phyloP scores from a whole-genome alignment of 2,113 vertebrate species.

The Sinocyclocheilus rhinocerous region DNA sequence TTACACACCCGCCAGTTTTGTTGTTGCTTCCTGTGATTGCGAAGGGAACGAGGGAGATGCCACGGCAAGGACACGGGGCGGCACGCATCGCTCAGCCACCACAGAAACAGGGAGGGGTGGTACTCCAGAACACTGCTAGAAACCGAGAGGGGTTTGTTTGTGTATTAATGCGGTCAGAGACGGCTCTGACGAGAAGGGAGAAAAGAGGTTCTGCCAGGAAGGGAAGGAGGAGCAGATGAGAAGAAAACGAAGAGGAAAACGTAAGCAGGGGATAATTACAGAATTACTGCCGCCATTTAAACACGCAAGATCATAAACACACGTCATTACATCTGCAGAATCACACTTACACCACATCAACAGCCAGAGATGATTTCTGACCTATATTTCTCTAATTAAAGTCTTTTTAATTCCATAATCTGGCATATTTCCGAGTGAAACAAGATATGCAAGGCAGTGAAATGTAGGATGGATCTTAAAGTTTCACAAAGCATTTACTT shows the following conservation, averaged over 20 bases:
- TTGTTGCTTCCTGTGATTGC: background rate
- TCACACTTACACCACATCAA: background rate
- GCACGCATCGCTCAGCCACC: background rate
- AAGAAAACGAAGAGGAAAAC: background rate
- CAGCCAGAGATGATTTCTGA: background rate
- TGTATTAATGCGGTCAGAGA: constrained; percentile 31
- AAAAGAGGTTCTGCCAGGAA: background rate
- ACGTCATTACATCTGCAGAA: background rate
- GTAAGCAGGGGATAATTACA: constrained; percentile 8
- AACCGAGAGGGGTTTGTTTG: constrained; percentile 40
- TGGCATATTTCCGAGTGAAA: background rate
- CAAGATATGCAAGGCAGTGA: too few relatives aligned
- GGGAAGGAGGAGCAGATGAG: constrained; percentile 9
- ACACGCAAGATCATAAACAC: constrained; percentile 3
- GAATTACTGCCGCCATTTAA: constrained; percentile 25
- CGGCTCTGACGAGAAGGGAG: constrained; percentile 36
- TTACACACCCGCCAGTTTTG: background rate
- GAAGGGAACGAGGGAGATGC: constrained; percentile 12
- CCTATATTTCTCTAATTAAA: background rate
- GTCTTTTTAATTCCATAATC: background rate
- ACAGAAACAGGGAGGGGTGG: constrained; percentile 12
- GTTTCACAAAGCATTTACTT: background rate
- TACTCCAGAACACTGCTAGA: constrained; percentile 16
- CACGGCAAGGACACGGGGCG: constrained; percentile 10
- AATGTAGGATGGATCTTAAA: background rate